These are phyloP conservation scores for Cnemophilus loriae DNA, from an alignment of 2,113 vertebrate genomes.

Conservation along the genomic window DNA sequence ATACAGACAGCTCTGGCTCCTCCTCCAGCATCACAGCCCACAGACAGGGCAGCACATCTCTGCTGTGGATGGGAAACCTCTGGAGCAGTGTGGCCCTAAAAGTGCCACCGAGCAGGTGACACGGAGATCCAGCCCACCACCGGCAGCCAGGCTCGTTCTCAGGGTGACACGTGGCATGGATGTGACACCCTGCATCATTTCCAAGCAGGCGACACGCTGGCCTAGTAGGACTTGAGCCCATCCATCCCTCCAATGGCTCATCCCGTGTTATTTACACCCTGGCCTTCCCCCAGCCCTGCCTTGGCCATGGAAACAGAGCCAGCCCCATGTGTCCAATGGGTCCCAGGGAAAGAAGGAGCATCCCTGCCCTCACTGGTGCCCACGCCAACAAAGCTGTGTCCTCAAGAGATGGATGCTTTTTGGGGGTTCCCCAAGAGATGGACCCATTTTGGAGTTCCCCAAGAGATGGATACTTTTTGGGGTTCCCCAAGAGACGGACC, in stretches of 20 bases:
- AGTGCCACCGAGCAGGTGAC: not conserved
- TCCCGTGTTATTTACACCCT: fast-evolving
- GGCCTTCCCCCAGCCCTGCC: not conserved
- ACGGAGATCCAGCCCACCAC: not conserved
- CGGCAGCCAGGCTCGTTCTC: not conserved
- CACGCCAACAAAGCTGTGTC: not conserved
- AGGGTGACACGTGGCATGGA: fast-evolving
- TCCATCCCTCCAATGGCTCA: not conserved
- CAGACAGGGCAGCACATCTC: not conserved
- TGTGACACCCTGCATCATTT: not conserved
- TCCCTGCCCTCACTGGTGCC: not conserved
- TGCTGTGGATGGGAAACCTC: not conserved
- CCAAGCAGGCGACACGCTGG: not conserved
- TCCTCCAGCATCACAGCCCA: not conserved
- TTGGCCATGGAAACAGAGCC: not conserved
- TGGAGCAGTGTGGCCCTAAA: fast-evolving
- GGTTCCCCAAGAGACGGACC: not conserved
- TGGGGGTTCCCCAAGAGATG: not conserved
- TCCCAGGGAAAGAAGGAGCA: not conserved
- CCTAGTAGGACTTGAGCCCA: conserved; percentile 21
- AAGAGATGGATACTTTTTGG: not conserved
- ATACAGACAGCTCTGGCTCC: not conserved
- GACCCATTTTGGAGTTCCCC: not conserved
- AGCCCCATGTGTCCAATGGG: not conserved
- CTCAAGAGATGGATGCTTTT: too few relatives aligned